Conservation (phyloP, 2,797 vertebrate genomes). For the Chaenodraco wilsoni region DNA sequence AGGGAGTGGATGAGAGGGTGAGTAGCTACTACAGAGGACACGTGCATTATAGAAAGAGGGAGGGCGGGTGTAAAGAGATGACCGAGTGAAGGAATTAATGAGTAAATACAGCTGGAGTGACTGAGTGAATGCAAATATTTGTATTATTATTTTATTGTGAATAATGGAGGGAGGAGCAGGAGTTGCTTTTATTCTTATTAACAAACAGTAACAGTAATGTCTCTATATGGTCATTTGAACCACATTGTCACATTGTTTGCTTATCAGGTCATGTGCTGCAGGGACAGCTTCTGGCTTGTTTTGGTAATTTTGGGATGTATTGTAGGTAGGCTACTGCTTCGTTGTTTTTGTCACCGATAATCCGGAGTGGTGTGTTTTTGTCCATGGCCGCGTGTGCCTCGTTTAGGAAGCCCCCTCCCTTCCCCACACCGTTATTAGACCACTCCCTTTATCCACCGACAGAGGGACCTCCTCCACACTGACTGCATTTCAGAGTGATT, state of each 20-base stretch:
- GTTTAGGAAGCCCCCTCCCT: slow-evolving; percentile 32
- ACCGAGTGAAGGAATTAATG: slow-evolving; percentile 37
- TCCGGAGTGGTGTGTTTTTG: slow-evolving; percentile 28
- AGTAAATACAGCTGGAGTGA: slow-evolving; percentile 7
- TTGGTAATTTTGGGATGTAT: background rate
- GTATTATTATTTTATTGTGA: background rate
- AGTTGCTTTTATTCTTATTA: background rate
- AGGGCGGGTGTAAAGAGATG: background rate
- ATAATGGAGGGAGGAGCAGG: background rate
- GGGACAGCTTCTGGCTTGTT: background rate
- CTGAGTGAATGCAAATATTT: slow-evolving; percentile 12
- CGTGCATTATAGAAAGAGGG: slow-evolving; percentile 11
- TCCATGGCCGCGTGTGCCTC: slow-evolving; percentile 29
- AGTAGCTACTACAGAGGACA: slow-evolving; percentile 28
- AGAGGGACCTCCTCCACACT: slow-evolving; percentile 65
- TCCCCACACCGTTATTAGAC: slow-evolving; percentile 40
- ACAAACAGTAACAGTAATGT: background rate
- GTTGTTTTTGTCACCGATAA: slow-evolving; percentile 37
- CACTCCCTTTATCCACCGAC: slow-evolving; percentile 65
- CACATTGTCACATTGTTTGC: slow-evolving; percentile 43
- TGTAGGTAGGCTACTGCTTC: background rate
- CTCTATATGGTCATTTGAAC: background rate
- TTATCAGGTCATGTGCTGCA: background rate
- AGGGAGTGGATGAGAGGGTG: slow-evolving; percentile 40
- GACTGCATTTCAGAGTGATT: slow-evolving; percentile 27